Evolutionary conservation across 2,113 vertebrate species (phyloP), one percentile per base, ranked within the genome.

Genomic region (Thomomys bottae): DNA sequence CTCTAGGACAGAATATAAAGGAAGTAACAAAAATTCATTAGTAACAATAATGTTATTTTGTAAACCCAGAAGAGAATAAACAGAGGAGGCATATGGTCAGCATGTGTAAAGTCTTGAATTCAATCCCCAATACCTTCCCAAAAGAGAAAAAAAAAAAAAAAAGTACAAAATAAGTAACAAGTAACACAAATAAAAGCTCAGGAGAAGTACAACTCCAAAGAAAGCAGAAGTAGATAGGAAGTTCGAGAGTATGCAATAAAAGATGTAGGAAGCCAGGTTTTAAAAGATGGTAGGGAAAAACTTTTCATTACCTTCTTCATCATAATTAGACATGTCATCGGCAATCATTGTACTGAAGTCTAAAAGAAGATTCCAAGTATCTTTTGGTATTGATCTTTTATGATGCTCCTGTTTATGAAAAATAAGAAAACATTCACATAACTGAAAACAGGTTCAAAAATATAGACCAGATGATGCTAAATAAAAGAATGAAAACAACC

Each of bases 281-380:
- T 40, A 70, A 72, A 83, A 68, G 14, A 61, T 24, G 24, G 8
- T 42, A 76, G 28, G 23, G 32, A 32, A 86, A 82, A 87, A 45
- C 15, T 38, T 59, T 79, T 82, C 68, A 66, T 95, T 98, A 98
- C 98, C 98, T 98, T 98, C 98, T 96, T 98, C 98, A 90, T 98
- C 98, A 92, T 98, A 98, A 97, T 98, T 98, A 92, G 98, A 98
- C 98, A 98, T 98, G 97, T 98, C 98, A 94, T 98, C 98, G 97
- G 98, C 98, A 97, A 98, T 98, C 98, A 98, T 98, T 84, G 98
- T 98, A 97, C 98, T 98, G 97, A 98, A 98, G 96, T 98, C 98
- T 98, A 98, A 96, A 94, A 98, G 98, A 94, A 98, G 98, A 95
- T 98, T 98, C 98, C 98, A 98, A 61, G 98, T 98, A 95, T 98